Evolutionary conservation across 30 jellyfish, hydroid and myxozoan species (phyloP), one percentile per base, ranked within the genome.

Genomic region (Morbakka virulenta): DNA sequence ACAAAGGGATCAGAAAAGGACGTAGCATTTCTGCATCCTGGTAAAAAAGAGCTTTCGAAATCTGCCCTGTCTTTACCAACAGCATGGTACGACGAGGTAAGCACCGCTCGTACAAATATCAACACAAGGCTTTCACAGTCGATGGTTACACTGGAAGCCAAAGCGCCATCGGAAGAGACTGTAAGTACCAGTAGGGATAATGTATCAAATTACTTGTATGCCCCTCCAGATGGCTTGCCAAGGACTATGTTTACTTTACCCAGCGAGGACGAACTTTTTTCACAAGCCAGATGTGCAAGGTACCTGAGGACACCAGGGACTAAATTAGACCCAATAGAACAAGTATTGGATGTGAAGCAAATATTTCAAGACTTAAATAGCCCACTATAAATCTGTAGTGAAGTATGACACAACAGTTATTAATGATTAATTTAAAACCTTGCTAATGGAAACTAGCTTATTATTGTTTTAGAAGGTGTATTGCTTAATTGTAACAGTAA

Each of bases 181-280:
- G 3, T 50, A 62, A 26, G 74, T 24, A 21, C 2, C 9, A 67
- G 50, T 12, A 64, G 68, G n/a, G 68, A 36, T 24, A 85, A 66
- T 25, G 51, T 84, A 1, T 67, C 63, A 21, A 88, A 88, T 13
- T 84, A 29, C 75, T 33, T 84, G 70, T 69, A 64, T 68, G 89
- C 84, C 22, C 85, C 81, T 2, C 95, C 95, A 14, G 95, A 84
- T 84, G 95, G 95, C 29, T 52, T 78, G 22, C 95, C 95, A 6
- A 74, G 95, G 36, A 84, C 95, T 26, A 84, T 84, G 95, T 84
- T 32, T 33, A 6, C 63, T 34, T 50, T 84, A 81, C 95, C 95
- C 13, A 74, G 82, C 53, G 35, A 67, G 35, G 89, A 84, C 1
- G 81, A 74, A 6, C 36, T 77, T 32, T 84, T 84, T 28, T 61